Evolutionary conservation across 2,888 invertebrate species (phyloP).

Genomic region (Elegia similella): DNA sequence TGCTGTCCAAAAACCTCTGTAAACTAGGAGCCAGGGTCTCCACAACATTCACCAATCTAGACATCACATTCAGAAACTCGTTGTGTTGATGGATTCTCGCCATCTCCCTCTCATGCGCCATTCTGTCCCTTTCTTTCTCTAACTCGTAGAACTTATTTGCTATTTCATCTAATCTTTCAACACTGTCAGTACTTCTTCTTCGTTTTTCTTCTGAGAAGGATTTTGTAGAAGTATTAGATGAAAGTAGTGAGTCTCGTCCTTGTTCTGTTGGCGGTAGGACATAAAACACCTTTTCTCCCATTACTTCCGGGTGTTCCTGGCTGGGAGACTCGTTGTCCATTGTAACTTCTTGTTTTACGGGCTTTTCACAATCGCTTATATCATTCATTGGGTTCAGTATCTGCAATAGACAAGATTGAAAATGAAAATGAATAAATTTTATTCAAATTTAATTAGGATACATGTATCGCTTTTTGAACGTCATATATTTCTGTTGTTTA

Average conservation of each 20-base stretch:
- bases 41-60: slow-evolving; percentile 31
- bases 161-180: slow-evolving; percentile 23
- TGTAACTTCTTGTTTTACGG: background rate
- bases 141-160: slow-evolving; percentile 30
- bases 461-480: too few relatives aligned
- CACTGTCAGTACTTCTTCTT: slow-evolving; percentile 3
- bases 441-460: too few relatives aligned
- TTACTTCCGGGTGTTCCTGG: background rate
- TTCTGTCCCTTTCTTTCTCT: slow-evolving; percentile 29
- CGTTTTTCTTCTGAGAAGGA: slow-evolving; percentile 12
- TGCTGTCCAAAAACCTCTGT: slow-evolving; percentile 21
- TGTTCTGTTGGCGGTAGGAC: background rate
- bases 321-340: background rate
- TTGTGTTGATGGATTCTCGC: slow-evolving; percentile 32
- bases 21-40: slow-evolving; percentile 30
- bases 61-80: slow-evolving; percentile 26
- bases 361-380: background rate
- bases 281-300: slow-evolving; percentile 2
- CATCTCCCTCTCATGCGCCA: slow-evolving; percentile 34
- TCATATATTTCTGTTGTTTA: too few relatives aligned
- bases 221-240: background rate
- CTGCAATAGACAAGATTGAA: background rate
- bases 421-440: too few relatives aligned
- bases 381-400: background rate
- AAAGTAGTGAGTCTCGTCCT: background rate